Percentiles rank a stretch among this genome's conserved stretches.
Evolutionary conservation across 2,797 vertebrate genomes (phyloP).

Genomic region (Labroides dimidiatus): DNA sequence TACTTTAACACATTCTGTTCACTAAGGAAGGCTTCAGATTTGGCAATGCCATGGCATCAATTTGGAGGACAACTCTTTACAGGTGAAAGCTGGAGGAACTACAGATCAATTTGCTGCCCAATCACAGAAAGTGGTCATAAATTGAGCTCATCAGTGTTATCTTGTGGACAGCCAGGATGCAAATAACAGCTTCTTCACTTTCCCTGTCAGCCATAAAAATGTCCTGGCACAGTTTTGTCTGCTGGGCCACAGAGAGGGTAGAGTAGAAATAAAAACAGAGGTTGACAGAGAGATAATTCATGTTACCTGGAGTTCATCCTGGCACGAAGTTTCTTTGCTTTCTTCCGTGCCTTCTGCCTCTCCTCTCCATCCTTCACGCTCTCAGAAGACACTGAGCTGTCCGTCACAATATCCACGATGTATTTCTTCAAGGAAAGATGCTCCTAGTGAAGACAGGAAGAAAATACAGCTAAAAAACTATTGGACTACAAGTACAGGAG

Average conservation of each 20-base stretch:
- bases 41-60: conserved; percentile 91
- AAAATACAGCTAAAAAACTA: conserved; percentile 12
- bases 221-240: conserved; percentile 58
- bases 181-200: conserved; percentile 87
- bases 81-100: conserved; percentile 90
- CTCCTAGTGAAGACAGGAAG: conserved; percentile 85
- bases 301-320: conserved; percentile 96
- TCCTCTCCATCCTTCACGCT: conserved; percentile 91
- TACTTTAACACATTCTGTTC: conserved; percentile 91
- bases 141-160: conserved; percentile 94
- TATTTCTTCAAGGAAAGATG: conserved; percentile 98
- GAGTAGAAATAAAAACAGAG: conserved; percentile 20
- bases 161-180: conserved; percentile 87
- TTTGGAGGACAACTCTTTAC: conserved; percentile 98
- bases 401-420: conserved; percentile 93
- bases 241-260: conserved; percentile 45
- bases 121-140: conserved; percentile 99
- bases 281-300: conserved; percentile 15
- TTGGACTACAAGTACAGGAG: too few species aligned
- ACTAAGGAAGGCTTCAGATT: conserved; percentile 85
- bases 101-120: conserved; percentile 93
- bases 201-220: conserved; percentile 77
- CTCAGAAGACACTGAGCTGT: conserved; percentile 88
- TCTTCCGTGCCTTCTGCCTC: conserved; percentile 94
- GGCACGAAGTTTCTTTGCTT: conserved; percentile 95